Evolutionary conservation across 1,140 invertebrate species (phyloP).

Genomic region (Heterodera schachtii): DNA sequence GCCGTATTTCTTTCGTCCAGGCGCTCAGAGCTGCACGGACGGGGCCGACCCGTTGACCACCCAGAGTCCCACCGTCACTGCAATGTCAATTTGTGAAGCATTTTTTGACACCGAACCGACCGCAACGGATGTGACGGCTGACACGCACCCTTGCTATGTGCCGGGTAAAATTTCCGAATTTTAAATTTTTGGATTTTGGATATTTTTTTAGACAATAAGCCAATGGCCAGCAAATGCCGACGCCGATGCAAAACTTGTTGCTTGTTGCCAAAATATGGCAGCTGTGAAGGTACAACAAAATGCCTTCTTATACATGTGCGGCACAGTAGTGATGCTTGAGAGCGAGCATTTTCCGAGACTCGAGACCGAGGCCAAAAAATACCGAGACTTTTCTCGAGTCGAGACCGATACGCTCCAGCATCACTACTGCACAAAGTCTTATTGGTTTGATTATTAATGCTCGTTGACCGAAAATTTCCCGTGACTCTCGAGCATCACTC

Average conservation of each 20-base stretch:
- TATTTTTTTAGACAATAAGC: slow-evolving; percentile 6
- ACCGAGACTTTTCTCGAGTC: too few relatives aligned
- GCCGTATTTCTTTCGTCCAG: neutral
- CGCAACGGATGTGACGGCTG: neutral
- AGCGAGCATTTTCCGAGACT: too few relatives aligned
- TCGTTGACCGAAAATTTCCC: too few relatives aligned
- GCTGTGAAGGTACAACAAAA: slow-evolving; percentile 7
- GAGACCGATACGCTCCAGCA: too few relatives aligned
- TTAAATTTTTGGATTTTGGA: neutral
- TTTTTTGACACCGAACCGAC: neutral
- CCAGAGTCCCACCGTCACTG: neutral
- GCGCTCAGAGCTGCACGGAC: neutral
- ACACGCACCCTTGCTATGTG: slow-evolving; percentile 11
- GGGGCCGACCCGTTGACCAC: neutral
- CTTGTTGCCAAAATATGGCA: slow-evolving; percentile 21
- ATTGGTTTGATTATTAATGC: too few relatives aligned
- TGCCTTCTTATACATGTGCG: too few relatives aligned
- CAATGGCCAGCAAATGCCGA: slow-evolving; percentile 16
- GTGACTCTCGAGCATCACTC: too few relatives aligned
- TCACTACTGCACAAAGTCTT: too few relatives aligned
- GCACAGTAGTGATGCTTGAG: too few relatives aligned
- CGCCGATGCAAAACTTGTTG: slow-evolving; percentile 22
- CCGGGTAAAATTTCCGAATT: neutral
- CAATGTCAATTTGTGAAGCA: slow-evolving; percentile 12
- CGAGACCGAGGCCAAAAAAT: too few relatives aligned